phyloP scores from a whole-genome alignment of 2,113 vertebrate species.

The Piprites chloris region DNA sequence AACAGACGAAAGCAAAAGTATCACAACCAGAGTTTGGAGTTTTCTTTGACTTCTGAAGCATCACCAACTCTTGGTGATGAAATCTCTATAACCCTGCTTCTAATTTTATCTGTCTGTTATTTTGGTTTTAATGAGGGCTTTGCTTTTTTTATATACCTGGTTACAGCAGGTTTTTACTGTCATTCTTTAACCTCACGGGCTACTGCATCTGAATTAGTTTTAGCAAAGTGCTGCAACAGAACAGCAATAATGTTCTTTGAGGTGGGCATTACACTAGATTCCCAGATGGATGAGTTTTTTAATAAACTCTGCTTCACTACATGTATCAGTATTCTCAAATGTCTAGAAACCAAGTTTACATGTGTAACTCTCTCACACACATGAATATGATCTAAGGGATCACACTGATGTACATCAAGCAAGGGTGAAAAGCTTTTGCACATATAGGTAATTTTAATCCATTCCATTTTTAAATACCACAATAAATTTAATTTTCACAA shows the following conservation, averaged over 20 bases:
- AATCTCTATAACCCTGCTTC: neutral
- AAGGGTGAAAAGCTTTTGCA: conserved; percentile 51
- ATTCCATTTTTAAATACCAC: conserved; percentile 84
- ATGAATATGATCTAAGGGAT: neutral
- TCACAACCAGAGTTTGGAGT: neutral
- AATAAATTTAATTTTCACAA: conserved; percentile 86
- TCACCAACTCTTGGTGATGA: neutral
- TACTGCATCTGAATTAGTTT: conserved; percentile 22
- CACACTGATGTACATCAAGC: neutral
- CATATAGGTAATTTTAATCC: conserved; percentile 81
- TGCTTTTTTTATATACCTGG: neutral
- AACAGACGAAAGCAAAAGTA: neutral
- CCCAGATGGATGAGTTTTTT: neutral
- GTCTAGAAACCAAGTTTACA: neutral
- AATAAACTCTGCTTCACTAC: neutral
- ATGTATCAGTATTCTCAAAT: neutral
- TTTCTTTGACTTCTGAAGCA: conserved; percentile 20
- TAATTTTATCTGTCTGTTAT: neutral
- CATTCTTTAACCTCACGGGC: neutral
- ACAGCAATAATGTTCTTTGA: neutral
- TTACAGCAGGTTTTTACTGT: neutral
- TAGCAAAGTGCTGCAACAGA: neutral
- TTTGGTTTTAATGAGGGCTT: neutral
- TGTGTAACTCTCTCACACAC: neutral
- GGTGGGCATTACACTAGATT: neutral